Percentiles rank a stretch among this genome's conserved stretches.
Conservation (phyloP, 1,140 invertebrate genomes). For the Drosophila parabipectinata region DNA sequence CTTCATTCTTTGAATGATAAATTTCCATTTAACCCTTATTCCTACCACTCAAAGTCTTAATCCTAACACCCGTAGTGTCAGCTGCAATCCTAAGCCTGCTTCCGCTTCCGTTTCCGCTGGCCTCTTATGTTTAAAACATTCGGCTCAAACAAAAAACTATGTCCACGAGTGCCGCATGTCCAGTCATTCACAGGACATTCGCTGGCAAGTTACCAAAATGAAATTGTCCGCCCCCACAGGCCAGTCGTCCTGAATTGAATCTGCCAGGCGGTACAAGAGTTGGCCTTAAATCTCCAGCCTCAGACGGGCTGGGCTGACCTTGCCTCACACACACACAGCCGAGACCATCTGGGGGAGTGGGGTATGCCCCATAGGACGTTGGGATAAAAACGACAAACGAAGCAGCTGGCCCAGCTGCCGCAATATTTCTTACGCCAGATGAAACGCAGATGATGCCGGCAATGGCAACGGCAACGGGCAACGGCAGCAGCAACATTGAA, state of each 20-base stretch:
- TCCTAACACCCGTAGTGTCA: conserved; percentile 17
- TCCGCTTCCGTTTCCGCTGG: conserved; percentile 2
- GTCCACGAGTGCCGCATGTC: conserved; percentile 63
- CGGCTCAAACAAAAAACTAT: conserved; percentile 29
- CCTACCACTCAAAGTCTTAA: conserved; percentile 10
- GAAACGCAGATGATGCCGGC: conserved; percentile 75
- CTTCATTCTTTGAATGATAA: neutral
- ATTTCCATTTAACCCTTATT: neutral
- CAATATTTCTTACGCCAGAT: conserved; percentile 81
- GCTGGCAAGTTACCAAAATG: conserved; percentile 73
- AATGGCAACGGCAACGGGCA: conserved; percentile 11
- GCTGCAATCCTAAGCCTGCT: conserved; percentile 35
- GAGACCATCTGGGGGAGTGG: neutral
- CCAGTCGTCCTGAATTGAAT: conserved; percentile 63
- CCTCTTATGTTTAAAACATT: conserved; percentile 78
- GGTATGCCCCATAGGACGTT: conserved; percentile 45
- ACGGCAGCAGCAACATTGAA: conserved; percentile 22
- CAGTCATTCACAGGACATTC: conserved; percentile 54
- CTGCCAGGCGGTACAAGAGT: conserved; percentile 60
- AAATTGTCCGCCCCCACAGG: conserved; percentile 46
- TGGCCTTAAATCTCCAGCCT: conserved; percentile 60
- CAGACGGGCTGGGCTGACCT: conserved; percentile 65
- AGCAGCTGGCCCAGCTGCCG: conserved; percentile 79
- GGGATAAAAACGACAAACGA: conserved; percentile 44
- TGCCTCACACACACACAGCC: conserved; percentile 49